Conservation (phyloP, 2,113 vertebrate species). For the Alexandromys fortis region DNA sequence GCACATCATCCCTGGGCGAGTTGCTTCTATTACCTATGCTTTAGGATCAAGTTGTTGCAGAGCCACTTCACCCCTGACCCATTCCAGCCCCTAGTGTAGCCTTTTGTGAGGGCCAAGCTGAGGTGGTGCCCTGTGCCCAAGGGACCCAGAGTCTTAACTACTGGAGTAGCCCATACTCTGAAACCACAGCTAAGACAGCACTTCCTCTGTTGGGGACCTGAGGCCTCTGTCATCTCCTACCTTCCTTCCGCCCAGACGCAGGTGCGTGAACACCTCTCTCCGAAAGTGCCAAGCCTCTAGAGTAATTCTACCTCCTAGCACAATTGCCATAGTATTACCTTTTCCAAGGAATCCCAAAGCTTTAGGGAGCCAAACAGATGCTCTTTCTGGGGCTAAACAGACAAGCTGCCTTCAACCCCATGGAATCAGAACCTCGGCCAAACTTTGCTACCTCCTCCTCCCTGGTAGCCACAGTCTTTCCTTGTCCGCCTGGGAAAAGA, state of each 20-base stretch:
- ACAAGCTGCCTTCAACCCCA: neutral
- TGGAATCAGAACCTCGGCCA: neutral
- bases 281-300: neutral
- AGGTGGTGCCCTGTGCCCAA: too few species aligned
- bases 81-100: neutral
- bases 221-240: neutral
- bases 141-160: neutral
- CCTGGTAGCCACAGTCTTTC: neutral
- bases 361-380: neutral
- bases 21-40: neutral
- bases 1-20: neutral
- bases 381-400: neutral
- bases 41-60: neutral
- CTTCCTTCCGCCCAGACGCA: too few species aligned
- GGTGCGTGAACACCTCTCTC: neutral
- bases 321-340: neutral
- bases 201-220: neutral
- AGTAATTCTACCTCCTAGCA: neutral
- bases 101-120: neutral
- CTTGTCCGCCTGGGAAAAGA: neutral
- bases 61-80: too few species aligned
- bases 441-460: neutral
- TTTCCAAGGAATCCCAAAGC: neutral
- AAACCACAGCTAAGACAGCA: neutral
- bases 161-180: neutral